A percentile compares a stretch with the other conserved stretches of the same genome.
These are phyloP conservation scores for Potamarius usumacintae DNA, from an alignment of 2,113 vertebrate genomes.

Conservation along the genomic window DNA sequence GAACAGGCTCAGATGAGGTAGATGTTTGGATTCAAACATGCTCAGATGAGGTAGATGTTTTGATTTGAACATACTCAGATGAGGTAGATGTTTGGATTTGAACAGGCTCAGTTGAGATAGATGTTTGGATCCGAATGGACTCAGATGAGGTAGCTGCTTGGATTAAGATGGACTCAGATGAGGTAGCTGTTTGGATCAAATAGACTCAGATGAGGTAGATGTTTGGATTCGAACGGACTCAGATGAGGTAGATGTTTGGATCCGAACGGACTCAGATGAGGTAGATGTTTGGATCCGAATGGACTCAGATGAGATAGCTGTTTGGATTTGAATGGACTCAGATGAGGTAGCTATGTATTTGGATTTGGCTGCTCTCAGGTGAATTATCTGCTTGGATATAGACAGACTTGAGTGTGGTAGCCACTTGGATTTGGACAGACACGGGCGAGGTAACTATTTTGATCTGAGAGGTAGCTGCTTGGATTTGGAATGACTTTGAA, in stretches of 20 bases:
- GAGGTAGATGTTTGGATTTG: background rate
- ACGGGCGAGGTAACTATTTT: background rate
- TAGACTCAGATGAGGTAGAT: background rate
- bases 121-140: background rate
- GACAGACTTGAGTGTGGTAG: background rate
- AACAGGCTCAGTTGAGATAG: background rate
- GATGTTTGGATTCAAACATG: background rate
- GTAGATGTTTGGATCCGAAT: background rate
- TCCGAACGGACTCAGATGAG: background rate
- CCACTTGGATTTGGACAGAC: background rate
- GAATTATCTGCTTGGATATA: background rate
- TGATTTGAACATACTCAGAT: background rate
- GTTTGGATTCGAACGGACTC: background rate
- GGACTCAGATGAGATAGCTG: background rate
- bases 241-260: background rate
- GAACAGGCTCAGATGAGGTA: background rate
- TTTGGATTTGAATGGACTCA: background rate
- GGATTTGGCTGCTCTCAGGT: background rate
- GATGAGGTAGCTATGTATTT: background rate
- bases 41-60: background rate
- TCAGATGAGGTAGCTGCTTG: background rate
- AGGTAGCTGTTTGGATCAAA: background rate
- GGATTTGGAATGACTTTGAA: background rate
- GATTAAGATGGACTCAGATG: background rate
- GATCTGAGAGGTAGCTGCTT: background rate